Evolutionary conservation across 2,888 invertebrate genomes (phyloP), one percentile per base, ranked within the genome.

Genomic region (Pseudococcus longispinus): DNA sequence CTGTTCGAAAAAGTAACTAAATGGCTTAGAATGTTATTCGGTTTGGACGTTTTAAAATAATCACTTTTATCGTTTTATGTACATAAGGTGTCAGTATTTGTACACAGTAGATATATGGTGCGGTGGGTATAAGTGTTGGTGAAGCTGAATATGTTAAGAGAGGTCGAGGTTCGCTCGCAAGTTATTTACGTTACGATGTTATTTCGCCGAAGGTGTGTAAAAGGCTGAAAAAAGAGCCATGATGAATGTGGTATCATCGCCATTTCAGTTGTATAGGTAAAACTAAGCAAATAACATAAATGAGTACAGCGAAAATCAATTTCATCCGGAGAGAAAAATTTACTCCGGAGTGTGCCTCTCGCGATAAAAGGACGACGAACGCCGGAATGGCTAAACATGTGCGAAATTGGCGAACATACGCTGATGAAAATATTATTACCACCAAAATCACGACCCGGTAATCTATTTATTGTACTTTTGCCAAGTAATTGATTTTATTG

Each of bases 21-120:
- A 80, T 80, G 77, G 77, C 77, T 80, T 80, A 80, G 77, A 42
- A 80, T 80, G 77, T 80, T 80, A 29, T 70, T 70, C 70, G 70
- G 70, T 70, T 80, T 13, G 77, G 37, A 42, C 77, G 77, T 80
- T 80, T 80, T 80, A 42, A 80, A 80, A 80, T 80, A 80, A 80
- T 80, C 77, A 42, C 77, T 80, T 42, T 80, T 80, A 80, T 80
- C 77, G 77, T 74, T 74, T 74, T 9, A 60, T 60, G 23, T 60
- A 55, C 55, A n/a, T 55, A n/a, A 26, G 26, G 9, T 65, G 23
- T 9, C 1, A 55, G 46, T 55, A 55, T n/a, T 55, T 55, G n/a
- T 55, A 55, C n/a, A 55, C n/a, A n/a, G n/a, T n/a, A n/a, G n/a
- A 13, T 55, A n/a, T 55, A 6, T 60, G 2, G 11, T 60, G 60